Evolutionary conservation across 2,113 vertebrate genomes (phyloP), one percentile per base, ranked within the genome.

Genomic region (Zingel zingel): DNA sequence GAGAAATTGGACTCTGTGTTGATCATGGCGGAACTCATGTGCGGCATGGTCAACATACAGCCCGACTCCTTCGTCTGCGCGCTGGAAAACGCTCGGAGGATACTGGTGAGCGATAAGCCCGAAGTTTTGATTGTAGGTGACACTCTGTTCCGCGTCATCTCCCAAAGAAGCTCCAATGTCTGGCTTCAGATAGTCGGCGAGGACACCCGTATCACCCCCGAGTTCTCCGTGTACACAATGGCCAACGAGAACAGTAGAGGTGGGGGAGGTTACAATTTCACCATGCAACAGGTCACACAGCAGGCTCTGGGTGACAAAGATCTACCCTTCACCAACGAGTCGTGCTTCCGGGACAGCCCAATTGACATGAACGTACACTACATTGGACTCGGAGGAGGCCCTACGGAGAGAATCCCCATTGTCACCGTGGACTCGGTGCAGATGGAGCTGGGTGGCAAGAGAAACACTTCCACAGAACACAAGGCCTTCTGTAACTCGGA

Each of bases 381-480:
- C 54, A 21, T 75, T 1, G 11, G 25, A 25, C 25, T 25, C 25
- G 25, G 25, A 25, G 25, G 25, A 25, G 25, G 25, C 25, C n/a
- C n/a, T n/a, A n/a, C n/a, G n/a, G n/a, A n/a, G n/a, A n/a, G n/a
- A n/a, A n/a, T n/a, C n/a, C n/a, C 25, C 25, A 33, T 82, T 0
- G 71, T 53, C 2, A 54, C 53, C 30, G 64, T 82, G 11, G 79
- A 82, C 63, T 30, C 54, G 0, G 79, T 82, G 4, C 79, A 82
- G 47, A 82, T 82, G 79, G 71, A 82, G 3, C 79, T 75, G 33
- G 56, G 56, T 0, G 1, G 0, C 13, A 1, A 5, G 1, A 23
- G 67, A 5, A 53, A 82, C 30, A 82, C 79, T 0, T 82, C 79
- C 0, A 75, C 71, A 0, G 71, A 81, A 45, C 67, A 79, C 79